Evolutionary conservation across 2,797 vertebrate species (phyloP).

Genomic region (Acanthornis magna): DNA sequence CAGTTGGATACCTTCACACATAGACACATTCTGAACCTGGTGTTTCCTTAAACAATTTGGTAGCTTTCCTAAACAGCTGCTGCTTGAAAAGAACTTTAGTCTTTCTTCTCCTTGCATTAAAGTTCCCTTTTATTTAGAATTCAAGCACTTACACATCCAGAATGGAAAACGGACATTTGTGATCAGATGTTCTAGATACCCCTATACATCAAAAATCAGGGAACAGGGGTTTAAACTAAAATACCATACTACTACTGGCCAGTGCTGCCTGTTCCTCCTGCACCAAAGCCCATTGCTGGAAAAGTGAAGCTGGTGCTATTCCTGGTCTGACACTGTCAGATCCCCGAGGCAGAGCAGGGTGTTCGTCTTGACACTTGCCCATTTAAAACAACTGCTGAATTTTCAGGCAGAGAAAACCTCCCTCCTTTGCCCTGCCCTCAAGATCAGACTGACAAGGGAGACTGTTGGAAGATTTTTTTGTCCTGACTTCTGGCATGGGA

Average conservation of each 20-base stretch:
- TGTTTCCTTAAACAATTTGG: not conserved
- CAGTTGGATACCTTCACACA: not conserved
- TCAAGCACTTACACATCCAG: not conserved
- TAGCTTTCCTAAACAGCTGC: not conserved
- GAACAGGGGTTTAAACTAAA: not conserved
- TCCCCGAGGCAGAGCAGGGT: not conserved
- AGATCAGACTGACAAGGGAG: not conserved
- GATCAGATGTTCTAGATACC: not conserved
- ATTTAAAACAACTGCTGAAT: not conserved
- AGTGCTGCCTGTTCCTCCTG: not conserved
- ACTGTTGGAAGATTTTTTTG: not conserved
- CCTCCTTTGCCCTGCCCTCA: not conserved
- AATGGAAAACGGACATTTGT: not conserved
- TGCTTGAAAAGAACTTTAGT: not conserved
- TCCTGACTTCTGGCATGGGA: not conserved
- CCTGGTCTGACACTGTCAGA: accelerated
- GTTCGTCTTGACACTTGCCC: not conserved
- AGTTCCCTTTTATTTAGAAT: not conserved
- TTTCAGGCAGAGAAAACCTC: not conserved
- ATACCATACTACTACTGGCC: not conserved
- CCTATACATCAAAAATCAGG: not conserved
- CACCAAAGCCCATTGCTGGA: not conserved
- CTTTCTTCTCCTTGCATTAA: not conserved
- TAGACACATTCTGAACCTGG: not conserved
- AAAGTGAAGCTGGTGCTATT: not conserved